A percentile compares a stretch with the other conserved stretches of the same genome.
Evolutionary conservation across 2,888 invertebrate species (phyloP).

Genomic region (Gisinianus flammeolus): DNA sequence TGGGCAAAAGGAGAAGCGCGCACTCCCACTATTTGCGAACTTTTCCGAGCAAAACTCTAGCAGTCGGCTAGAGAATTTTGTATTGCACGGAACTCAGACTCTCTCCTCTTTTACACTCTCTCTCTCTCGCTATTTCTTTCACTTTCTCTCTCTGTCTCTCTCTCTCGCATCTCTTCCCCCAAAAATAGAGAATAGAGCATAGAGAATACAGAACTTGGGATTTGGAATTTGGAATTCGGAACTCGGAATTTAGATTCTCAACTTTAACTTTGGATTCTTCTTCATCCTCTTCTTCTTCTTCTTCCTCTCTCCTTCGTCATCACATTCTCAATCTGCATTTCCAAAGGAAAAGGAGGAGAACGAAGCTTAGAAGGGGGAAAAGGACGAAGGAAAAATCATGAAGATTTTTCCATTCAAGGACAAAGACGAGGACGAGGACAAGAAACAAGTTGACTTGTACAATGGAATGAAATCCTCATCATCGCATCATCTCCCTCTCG

Average conservation of each 20-base stretch:
- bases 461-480: not conserved
- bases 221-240: too few relatives aligned
- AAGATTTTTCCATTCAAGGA: not conserved
- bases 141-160: not conserved
- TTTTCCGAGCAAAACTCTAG: conserved; percentile 41
- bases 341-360: not conserved
- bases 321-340: not conserved
- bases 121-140: not conserved
- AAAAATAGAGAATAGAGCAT: not conserved
- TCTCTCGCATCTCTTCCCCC: not conserved
- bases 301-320: not conserved
- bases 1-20: conserved; percentile 23
- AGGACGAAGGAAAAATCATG: not conserved
- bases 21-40: conserved; percentile 43
- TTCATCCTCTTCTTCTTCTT: not conserved
- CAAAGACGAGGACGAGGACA: not conserved
- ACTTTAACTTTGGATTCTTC: not conserved
- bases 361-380: not conserved
- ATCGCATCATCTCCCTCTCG: not conserved
- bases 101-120: not conserved
- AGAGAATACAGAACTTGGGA: too few relatives aligned
- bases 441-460: not conserved
- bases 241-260: too few relatives aligned
- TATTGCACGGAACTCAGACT: conserved; percentile 40
- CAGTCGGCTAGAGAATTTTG: conserved; percentile 51